Percentiles rank a stretch among this genome's conserved stretches.
Evolutionary conservation across 2,797 vertebrate genomes (phyloP).

Genomic region (Sebastes vulpes): DNA sequence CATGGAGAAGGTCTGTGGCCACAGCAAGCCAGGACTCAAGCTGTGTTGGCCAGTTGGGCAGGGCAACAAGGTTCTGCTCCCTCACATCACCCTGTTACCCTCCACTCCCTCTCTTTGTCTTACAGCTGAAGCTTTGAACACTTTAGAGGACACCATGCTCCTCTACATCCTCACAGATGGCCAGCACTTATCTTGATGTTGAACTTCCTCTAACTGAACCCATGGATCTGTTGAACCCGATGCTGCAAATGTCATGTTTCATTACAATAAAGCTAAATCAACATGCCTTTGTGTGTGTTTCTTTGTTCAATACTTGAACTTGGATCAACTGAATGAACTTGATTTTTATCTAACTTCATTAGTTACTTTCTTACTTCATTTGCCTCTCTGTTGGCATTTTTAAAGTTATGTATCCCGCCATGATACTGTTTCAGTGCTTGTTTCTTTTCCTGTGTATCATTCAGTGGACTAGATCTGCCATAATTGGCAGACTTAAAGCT

Average conservation of each 20-base stretch:
- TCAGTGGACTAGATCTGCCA: neutral
- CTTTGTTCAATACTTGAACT: neutral
- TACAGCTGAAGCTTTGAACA: constrained; percentile 47
- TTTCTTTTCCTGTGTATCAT: too few relatives aligned
- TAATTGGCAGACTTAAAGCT: neutral
- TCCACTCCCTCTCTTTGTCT: constrained; percentile 23
- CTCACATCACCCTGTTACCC: constrained; percentile 58
- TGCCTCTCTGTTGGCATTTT: neutral
- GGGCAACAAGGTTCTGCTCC: constrained; percentile 61
- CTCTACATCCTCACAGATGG: constrained; percentile 70
- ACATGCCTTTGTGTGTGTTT: constrained; percentile 14
- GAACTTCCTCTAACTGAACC: constrained; percentile 43
- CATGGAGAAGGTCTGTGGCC: constrained; percentile 38
- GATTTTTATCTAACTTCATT: neutral
- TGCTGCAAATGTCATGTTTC: constrained; percentile 12
- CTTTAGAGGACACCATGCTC: constrained; percentile 70
- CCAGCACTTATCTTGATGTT: constrained; percentile 31
- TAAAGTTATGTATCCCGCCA: neutral
- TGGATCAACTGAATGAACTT: neutral
- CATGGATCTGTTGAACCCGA: constrained; percentile 8
- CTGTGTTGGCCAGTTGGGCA: constrained; percentile 77
- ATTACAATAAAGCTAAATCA: constrained; percentile 22
- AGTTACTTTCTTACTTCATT: too few relatives aligned
- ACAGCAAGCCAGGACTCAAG: constrained; percentile 57
- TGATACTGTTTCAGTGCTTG: neutral